phyloP scores from a whole-genome alignment of 2,888 invertebrate species.

The Drosophila paranaensis region DNA sequence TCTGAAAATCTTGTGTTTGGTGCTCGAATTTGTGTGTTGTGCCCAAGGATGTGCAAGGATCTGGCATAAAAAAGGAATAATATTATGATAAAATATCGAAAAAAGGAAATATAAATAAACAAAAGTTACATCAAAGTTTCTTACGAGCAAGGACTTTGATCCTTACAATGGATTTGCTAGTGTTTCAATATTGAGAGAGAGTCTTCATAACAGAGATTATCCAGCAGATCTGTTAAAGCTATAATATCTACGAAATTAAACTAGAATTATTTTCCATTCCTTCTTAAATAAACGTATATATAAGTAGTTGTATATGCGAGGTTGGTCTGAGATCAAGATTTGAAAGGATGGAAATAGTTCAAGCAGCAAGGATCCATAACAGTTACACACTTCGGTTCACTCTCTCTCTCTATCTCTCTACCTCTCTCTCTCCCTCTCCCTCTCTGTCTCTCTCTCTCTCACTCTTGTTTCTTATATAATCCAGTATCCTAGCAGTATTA shows the following conservation, averaged over 20 bases:
- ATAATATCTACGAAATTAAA: background rate
- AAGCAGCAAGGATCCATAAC: too few species aligned
- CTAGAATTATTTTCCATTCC: background rate
- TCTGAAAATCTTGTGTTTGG: conserved; percentile 17
- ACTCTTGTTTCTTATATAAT: too few species aligned
- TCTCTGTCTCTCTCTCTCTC: too few species aligned
- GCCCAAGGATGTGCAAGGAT: conserved; percentile 22
- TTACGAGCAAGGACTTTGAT: background rate
- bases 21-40: background rate
- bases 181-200: background rate
- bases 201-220: too few species aligned
- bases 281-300: background rate
- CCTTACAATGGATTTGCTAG: too few species aligned
- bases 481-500: too few species aligned
- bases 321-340: background rate
- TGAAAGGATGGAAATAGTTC: too few species aligned
- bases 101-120: background rate
- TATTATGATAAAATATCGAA: background rate
- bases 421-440: too few species aligned
- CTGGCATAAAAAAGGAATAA: background rate
- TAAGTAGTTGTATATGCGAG: too few species aligned
- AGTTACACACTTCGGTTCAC: too few species aligned
- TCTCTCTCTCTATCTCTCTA: background rate
- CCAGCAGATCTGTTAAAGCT: too few species aligned
- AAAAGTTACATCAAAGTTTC: background rate